Evolutionary conservation across 2,113 vertebrate genomes (phyloP).

Genomic region (Egretta garzetta): DNA sequence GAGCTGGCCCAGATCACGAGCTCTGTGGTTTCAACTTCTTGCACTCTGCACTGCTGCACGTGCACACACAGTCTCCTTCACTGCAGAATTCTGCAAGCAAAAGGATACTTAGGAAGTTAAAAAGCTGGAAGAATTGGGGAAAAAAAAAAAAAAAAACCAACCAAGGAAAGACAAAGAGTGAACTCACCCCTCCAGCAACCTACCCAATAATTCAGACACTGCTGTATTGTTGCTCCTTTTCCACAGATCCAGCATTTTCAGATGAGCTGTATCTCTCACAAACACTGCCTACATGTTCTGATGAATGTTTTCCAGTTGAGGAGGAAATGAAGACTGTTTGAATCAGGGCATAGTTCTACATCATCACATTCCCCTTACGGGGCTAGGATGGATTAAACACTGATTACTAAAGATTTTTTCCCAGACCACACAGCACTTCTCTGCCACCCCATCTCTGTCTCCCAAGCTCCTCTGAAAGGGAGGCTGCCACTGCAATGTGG

Average conservation of each 20-base stretch:
- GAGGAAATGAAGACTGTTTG: neutral
- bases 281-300: neutral
- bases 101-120: neutral
- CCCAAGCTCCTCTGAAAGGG: neutral
- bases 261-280: neutral
- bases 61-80: neutral
- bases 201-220: neutral
- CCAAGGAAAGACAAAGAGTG: neutral
- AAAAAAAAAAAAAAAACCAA: neutral
- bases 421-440: neutral
- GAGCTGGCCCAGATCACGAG: neutral
- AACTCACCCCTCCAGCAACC: neutral
- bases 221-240: neutral
- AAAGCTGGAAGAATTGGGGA: neutral
- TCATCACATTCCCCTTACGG: neutral
- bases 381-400: neutral
- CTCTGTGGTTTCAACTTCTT: neutral
- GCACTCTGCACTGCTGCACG: too few relatives aligned
- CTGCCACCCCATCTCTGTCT: neutral
- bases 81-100: neutral
- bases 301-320: neutral
- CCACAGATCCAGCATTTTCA: neutral
- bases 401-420: neutral
- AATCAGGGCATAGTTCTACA: neutral
- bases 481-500: accelerated